Evolutionary conservation across 2,113 vertebrate species (phyloP), one percentile per base, ranked within the genome.

Genomic region (Tenebrosternarchus preto): DNA sequence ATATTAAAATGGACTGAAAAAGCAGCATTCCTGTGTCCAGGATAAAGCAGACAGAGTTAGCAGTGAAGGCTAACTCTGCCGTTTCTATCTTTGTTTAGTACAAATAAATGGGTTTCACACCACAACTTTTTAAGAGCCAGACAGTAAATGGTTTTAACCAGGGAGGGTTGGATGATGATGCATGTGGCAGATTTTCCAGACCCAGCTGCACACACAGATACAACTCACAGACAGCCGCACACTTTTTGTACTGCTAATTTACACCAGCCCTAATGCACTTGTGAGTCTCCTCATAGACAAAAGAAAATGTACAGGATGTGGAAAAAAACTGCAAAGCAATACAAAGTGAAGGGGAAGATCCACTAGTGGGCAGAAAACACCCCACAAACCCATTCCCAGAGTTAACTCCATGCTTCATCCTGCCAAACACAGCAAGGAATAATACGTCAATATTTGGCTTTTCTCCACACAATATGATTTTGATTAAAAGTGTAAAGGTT

Each of bases 401-500:
- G 85, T 84, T 80, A 85, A 84, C 76, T 8, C 50, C 73, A 59
- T 83, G 87, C 86, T 90, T 89, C 31, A n/a, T 56, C 86, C 86
- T 59, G 80, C 73, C 83, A 84, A 90, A 84, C 72, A 81, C 87
- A 76, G 83, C 61, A 1, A 88, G 86, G 87, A 89, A 91, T 88
- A 91, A 89, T 87, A 89, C 83, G 90, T 89, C 82, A 91, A 93
- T 92, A 91, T 92, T 91, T 93, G 59, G 89, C 91, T 89, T 36
- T 87, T 86, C 89, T 87, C 88, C 87, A 82, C 78, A 46, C 84
- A 91, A 91, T 91, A 92, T 92, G 93, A 94, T 90, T 89, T 92
- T 94, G 92, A 94, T 94, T 93, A 93, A 93, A 88, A 91, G 91
- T 91, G 90, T 91, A 93, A 92, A 92, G 93, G 92, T 93, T 91